Evolutionary conservation across 2,888 invertebrate species (phyloP).

Genomic region (Apodemia duryi): DNA sequence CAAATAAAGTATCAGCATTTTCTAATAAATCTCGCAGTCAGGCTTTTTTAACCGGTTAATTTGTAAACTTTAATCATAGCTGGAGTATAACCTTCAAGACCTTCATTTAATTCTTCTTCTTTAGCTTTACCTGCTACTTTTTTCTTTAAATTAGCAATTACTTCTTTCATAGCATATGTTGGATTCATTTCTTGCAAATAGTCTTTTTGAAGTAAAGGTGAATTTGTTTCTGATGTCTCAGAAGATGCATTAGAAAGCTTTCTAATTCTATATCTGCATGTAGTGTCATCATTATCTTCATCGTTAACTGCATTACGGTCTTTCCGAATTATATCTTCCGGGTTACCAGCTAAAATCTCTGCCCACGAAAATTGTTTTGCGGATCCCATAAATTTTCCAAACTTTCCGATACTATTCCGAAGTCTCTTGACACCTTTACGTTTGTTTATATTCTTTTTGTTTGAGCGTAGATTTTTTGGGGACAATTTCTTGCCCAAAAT

Average conservation of each 20-base stretch:
- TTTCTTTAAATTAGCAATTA: slow-evolving; percentile 81
- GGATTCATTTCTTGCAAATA: slow-evolving; percentile 78
- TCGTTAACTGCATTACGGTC: slow-evolving; percentile 55
- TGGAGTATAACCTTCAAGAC: slow-evolving; percentile 70
- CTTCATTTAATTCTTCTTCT: slow-evolving; percentile 46
- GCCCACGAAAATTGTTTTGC: slow-evolving; percentile 83
- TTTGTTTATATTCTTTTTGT: slow-evolving; percentile 67
- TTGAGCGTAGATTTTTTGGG: slow-evolving; percentile 82
- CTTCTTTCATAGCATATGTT: slow-evolving; percentile 85
- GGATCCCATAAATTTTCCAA: slow-evolving; percentile 74
- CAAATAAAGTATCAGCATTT: no score
- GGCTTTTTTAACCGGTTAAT: no score
- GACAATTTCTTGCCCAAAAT: slow-evolving; percentile 74
- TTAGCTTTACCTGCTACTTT: slow-evolving; percentile 58
- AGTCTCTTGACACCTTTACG: slow-evolving; percentile 66
- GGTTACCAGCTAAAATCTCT: slow-evolving; percentile 81
- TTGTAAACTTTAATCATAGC: slow-evolving; percentile 76
- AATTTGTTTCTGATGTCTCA: slow-evolving; percentile 53
- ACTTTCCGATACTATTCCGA: slow-evolving; percentile 69
- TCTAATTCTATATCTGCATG: slow-evolving; percentile 65
- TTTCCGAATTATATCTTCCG: slow-evolving; percentile 81
- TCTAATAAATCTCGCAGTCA: no score
- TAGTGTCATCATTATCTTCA: slow-evolving; percentile 56
- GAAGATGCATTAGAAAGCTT: slow-evolving; percentile 64
- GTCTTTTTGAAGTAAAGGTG: slow-evolving; percentile 61